Conservation (phyloP, 2,888 invertebrate species). For the Cryptosula pallasiana region DNA sequence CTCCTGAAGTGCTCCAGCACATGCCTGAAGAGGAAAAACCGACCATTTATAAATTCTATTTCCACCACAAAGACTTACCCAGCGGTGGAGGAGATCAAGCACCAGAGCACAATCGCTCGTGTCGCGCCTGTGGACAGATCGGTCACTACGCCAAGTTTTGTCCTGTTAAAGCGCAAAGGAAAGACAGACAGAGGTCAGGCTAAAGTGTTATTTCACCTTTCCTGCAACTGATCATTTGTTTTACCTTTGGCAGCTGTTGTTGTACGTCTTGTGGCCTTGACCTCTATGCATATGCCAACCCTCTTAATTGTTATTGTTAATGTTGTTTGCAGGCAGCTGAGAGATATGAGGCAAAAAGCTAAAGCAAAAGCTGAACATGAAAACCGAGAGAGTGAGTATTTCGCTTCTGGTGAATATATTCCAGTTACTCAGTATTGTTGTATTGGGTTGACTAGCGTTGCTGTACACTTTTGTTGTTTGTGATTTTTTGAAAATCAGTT, state of each 20-base stretch:
- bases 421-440: too few relatives aligned
- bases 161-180: conserved; percentile 32
- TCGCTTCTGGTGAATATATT: too few relatives aligned
- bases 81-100: conserved; percentile 38
- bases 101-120: conserved; percentile 58
- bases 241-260: too few relatives aligned
- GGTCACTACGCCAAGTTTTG: conserved; percentile 58
- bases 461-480: too few relatives aligned
- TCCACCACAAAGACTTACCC: conserved; percentile 48
- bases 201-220: too few relatives aligned
- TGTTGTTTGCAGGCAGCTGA: neutral
- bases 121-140: conserved; percentile 58
- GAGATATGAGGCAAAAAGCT: conserved; percentile 16
- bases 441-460: too few relatives aligned
- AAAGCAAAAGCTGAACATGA: neutral
- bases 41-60: conserved; percentile 49
- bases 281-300: too few relatives aligned
- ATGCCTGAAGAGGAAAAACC: conserved; percentile 21
- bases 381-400: neutral
- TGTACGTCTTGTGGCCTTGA: too few relatives aligned
- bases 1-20: conserved; percentile 17
- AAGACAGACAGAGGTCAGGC: conserved; percentile 9
- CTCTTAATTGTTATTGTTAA: too few relatives aligned
- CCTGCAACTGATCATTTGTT: too few relatives aligned
- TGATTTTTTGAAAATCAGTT: too few relatives aligned